phyloP scores from a whole-genome alignment of 2,113 vertebrate species.

The Balaenoptera acutorostrata region DNA sequence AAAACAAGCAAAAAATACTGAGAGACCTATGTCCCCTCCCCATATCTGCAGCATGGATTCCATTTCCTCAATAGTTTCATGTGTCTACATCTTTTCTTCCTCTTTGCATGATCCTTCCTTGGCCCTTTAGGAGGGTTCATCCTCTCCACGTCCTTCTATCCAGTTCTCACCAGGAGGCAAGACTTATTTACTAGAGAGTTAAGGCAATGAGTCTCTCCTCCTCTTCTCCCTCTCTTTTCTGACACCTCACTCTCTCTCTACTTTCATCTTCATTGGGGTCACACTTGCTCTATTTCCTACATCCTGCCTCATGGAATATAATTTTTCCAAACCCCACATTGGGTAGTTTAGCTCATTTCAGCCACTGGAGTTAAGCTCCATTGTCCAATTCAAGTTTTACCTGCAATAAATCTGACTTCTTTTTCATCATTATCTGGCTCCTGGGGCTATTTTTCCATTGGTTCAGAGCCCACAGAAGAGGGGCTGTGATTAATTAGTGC shows the following conservation, averaged over 20 bases:
- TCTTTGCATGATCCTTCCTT: neutral
- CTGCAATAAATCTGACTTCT: neutral
- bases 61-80: neutral
- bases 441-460: neutral
- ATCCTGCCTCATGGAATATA: neutral
- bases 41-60: neutral
- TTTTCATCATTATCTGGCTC: neutral
- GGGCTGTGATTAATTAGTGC: neutral
- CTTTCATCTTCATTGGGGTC: neutral
- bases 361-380: neutral
- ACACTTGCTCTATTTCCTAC: neutral
- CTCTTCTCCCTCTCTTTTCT: neutral
- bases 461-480: neutral
- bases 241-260: neutral
- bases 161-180: neutral
- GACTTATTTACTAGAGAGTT: neutral
- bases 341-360: neutral
- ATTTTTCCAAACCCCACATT: neutral
- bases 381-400: neutral
- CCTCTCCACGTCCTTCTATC: neutral
- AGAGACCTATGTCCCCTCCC: fast-evolving
- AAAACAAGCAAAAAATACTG: neutral
- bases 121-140: neutral
- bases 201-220: fast-evolving
- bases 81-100: fast-evolving